Conservation (phyloP, 2,888 invertebrate genomes). For the Drosophila mettleri region DNA sequence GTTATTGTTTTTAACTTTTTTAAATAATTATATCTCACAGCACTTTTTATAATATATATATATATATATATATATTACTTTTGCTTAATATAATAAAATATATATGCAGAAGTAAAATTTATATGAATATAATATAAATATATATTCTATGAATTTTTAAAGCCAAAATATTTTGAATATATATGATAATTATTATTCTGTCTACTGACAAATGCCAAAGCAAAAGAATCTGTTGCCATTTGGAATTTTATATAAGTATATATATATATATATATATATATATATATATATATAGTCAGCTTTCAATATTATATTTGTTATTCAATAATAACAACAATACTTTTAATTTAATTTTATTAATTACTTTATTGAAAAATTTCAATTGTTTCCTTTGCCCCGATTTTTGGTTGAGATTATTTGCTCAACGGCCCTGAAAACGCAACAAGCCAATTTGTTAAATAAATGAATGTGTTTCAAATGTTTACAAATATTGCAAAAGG, state of each 20-base stretch:
- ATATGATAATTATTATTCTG: constrained; percentile 2
- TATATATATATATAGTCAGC: background rate
- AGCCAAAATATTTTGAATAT: constrained; percentile 2
- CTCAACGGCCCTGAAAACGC: constrained; percentile 18
- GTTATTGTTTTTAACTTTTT: no score
- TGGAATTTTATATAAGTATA: no score
- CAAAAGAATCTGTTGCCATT: background rate
- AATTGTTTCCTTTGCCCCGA: background rate
- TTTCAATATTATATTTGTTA: background rate
- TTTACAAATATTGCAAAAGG: constrained; percentile 47
- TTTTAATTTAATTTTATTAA: background rate
- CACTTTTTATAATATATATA: background rate
- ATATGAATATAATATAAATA: background rate
- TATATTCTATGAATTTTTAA: background rate
- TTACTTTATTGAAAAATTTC: background rate
- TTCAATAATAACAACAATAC: background rate
- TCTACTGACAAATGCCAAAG: background rate
- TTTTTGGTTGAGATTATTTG: constrained; percentile 37
- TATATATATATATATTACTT: background rate
- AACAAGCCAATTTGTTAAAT: constrained; percentile 42
- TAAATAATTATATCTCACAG: no score
- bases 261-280: no score
- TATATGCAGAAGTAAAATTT: background rate
- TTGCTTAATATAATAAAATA: background rate
- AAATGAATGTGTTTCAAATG: constrained; percentile 44